Base-by-base conservation (phyloP, 2,888 invertebrate genomes). In the Heterodera filipjevi region DNA sequence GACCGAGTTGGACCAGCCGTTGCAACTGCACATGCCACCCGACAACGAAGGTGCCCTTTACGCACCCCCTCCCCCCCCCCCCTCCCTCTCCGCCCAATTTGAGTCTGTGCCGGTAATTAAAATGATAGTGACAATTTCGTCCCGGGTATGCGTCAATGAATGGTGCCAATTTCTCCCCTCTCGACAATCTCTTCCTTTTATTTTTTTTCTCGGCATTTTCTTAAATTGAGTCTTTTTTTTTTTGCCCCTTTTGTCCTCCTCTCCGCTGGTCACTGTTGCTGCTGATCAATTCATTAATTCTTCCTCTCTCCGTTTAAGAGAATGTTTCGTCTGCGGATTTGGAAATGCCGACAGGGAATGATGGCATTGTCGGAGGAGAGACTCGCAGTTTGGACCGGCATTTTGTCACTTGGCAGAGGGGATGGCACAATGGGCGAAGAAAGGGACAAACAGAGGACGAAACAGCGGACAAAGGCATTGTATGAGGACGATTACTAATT, bases 301-400 rank as follows among this genome's bases (percentile, higher is more conserved):
- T 27, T 27, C 5, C 59, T n/a, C n/a, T 27, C 59, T n/a, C 59
- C 59, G 27, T 59, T 59, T 8, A 59, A 59, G 59, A 59, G 59
- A 59, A 59, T 27, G 59, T 59, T 8, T 59, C 59, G 27, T 16
- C 53, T 1, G 8, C 59, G 27, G n/a, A n/a, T 27, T 59, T 59
- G 59, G 59, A 53, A 19, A 22, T 14, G 53, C 22, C 53, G 53
- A 22, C 53, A n/a, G n/a, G n/a, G n/a, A n/a, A 16, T 16, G 53
- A 19, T 22, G 53, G 39, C 71, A 33, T 73, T 32, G 80, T 33
- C 32, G 53, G 46, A 3, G 82, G 77, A 35, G 82, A 82, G 64
- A 81, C 80, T 19, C 78, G 76, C 53, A 84, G 82, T 75, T 70
- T 82, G 59, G 81, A 82, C 49, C 71, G 83, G 68, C 77, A 79